Percentiles rank a stretch among this genome's conserved stretches.
These are phyloP conservation scores for Tipula helvola DNA, from an alignment of 2,888 invertebrate species.

Conservation along the genomic window DNA sequence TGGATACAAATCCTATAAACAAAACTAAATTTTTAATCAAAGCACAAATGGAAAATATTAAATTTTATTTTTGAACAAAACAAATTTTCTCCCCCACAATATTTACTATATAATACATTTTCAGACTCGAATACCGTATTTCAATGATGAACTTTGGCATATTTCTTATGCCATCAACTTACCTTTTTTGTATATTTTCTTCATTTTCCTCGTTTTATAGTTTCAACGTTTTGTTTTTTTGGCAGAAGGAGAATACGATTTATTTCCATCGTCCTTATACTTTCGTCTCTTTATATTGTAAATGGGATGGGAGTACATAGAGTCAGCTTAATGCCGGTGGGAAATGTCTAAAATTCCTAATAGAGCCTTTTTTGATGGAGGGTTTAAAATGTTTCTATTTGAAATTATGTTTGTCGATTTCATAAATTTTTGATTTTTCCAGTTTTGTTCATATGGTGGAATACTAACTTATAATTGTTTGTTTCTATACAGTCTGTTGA, in stretches of 20 bases:
- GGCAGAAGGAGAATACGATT: background rate
- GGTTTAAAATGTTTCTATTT: background rate
- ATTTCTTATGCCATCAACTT: background rate
- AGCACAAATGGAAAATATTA: background rate
- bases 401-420: no score
- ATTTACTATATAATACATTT: background rate
- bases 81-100: background rate
- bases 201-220: background rate
- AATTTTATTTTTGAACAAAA: background rate
- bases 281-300: no score
- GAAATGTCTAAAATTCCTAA: no score
- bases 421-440: no score
- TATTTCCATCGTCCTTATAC: no score
- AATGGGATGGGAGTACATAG: no score
- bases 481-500: no score
- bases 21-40: background rate
- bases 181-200: background rate
- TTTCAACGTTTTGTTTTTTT: background rate
- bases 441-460: no score
- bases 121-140: no score
- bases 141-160: background rate
- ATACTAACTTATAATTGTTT: no score
- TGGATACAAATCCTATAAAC: background rate
- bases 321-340: no score
- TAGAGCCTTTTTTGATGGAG: no score